A percentile compares a stretch with the other conserved stretches of the same genome.
Conservation (phyloP, 2,888 invertebrate species). For the Drosophila hamatofila region DNA sequence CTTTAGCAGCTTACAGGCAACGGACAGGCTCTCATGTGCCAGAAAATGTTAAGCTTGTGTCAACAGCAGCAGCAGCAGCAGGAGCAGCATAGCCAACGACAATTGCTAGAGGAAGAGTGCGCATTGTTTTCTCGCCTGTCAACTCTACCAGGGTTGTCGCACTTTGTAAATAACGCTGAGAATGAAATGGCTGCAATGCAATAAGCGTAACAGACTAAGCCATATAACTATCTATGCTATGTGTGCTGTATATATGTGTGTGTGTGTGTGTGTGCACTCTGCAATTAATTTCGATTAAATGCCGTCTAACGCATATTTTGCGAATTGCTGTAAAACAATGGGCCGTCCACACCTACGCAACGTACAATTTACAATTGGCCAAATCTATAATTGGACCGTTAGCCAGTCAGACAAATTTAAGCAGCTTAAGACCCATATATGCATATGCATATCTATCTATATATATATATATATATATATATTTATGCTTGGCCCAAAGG, state of each 20-base stretch:
- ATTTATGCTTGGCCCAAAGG: slow-evolving; percentile 3
- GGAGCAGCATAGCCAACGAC: background rate
- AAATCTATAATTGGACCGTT: slow-evolving; percentile 47
- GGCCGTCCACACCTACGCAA: slow-evolving; percentile 1
- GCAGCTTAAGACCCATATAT: slow-evolving; percentile 14
- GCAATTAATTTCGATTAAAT: slow-evolving; percentile 27
- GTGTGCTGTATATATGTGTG: too few relatives aligned
- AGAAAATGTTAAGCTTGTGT: slow-evolving; percentile 36
- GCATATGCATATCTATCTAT: background rate
- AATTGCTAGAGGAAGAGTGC: background rate
- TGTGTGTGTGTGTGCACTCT: background rate
- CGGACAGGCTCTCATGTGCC: slow-evolving; percentile 29
- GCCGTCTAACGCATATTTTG: slow-evolving; percentile 5
- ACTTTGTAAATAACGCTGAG: slow-evolving; percentile 7
- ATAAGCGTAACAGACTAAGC: slow-evolving; percentile 7
- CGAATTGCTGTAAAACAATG: background rate
- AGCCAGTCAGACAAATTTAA: slow-evolving; percentile 17
- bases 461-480: background rate
- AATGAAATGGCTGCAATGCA: background rate
- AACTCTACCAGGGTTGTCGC: slow-evolving; percentile 15
- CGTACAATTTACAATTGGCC: slow-evolving; percentile 31
- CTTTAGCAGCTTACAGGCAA: slow-evolving; percentile 2
- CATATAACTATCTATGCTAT: slow-evolving; percentile 5
- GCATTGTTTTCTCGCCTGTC: slow-evolving; percentile 29
- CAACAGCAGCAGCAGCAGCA: slow-evolving; percentile 20